Evolutionary conservation across 2,888 invertebrate genomes (phyloP).

Genomic region (Drosophila prostipennis): DNA sequence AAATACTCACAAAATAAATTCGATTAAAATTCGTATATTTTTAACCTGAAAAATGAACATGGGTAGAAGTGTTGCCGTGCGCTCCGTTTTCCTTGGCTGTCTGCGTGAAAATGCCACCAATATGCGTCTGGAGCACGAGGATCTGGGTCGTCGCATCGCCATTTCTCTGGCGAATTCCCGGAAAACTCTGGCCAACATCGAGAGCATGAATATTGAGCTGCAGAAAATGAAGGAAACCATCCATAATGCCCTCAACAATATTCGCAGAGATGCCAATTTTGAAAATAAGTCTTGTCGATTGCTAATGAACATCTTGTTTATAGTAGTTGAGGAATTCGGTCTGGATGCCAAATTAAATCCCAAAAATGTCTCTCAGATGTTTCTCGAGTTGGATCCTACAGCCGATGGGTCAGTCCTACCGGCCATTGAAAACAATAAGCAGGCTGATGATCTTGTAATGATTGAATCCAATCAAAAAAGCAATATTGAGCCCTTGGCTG

Average conservation of each 20-base stretch:
- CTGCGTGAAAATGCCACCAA: constrained; percentile 54
- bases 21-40: background rate
- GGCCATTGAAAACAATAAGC: background rate
- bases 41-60: constrained; percentile 46
- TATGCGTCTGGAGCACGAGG: constrained; percentile 41
- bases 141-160: constrained; percentile 33
- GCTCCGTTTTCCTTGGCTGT: constrained; percentile 40
- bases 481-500: background rate
- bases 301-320: background rate
- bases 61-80: constrained; percentile 1
- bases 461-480: background rate
- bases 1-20: background rate
- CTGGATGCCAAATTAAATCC: background rate
- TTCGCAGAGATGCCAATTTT: background rate
- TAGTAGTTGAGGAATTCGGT: background rate
- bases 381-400: no score
- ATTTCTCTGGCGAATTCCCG: constrained; percentile 41
- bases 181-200: constrained; percentile 21
- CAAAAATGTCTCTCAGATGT: background rate
- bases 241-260: constrained; percentile 6
- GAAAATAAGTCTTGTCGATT: constrained; percentile 1
- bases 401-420: background rate
- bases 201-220: constrained; percentile 38
- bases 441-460: background rate
- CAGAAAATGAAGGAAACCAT: constrained; percentile 37